Percentiles rank a stretch among this genome's conserved stretches.
Evolutionary conservation across 2,113 vertebrate genomes (phyloP).

Genomic region (Onychostoma macrolepis): DNA sequence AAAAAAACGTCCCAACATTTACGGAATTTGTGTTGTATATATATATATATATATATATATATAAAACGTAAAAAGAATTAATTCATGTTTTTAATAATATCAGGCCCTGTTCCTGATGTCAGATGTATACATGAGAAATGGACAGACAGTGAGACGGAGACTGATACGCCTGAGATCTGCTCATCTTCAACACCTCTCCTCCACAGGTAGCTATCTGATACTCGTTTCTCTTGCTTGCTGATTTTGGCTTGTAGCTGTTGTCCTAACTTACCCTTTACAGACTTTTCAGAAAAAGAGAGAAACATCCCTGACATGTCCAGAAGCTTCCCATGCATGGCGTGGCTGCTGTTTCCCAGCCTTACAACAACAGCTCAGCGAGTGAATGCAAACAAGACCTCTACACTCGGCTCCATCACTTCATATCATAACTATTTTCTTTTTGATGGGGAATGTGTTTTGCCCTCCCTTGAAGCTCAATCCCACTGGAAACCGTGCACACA

Average conservation of each 20-base stretch:
- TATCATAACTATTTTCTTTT: slow-evolving; percentile 49
- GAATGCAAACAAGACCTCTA: slow-evolving; percentile 52
- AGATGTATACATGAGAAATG: not conserved
- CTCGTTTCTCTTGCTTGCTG: not conserved
- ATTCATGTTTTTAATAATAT: not conserved
- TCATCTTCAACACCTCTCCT: slow-evolving; percentile 18
- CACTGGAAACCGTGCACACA: slow-evolving; percentile 33
- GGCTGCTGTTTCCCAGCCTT: slow-evolving; percentile 26
- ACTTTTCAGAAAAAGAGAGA: slow-evolving; percentile 5
- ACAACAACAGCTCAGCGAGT: slow-evolving; percentile 39
- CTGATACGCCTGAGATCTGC: slow-evolving; percentile 34
- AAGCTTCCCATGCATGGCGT: slow-evolving; percentile 19
- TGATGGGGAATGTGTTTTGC: slow-evolving; percentile 38
- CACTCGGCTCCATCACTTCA: slow-evolving; percentile 39
- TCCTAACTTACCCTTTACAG: slow-evolving; percentile 3
- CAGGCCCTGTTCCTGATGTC: not conserved
- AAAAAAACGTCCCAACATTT: too few species aligned
- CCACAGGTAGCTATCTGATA: slow-evolving; percentile 6
- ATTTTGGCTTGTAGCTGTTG: slow-evolving; percentile 25
- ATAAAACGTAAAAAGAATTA: not conserved
- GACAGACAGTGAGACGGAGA: slow-evolving; percentile 4
- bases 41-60: too few species aligned
- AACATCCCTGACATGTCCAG: not conserved
- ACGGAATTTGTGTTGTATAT: too few species aligned
- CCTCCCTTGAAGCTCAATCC: not conserved